Conservation (phyloP, 2,888 invertebrate genomes). For the Lampropteryx suffumata region DNA sequence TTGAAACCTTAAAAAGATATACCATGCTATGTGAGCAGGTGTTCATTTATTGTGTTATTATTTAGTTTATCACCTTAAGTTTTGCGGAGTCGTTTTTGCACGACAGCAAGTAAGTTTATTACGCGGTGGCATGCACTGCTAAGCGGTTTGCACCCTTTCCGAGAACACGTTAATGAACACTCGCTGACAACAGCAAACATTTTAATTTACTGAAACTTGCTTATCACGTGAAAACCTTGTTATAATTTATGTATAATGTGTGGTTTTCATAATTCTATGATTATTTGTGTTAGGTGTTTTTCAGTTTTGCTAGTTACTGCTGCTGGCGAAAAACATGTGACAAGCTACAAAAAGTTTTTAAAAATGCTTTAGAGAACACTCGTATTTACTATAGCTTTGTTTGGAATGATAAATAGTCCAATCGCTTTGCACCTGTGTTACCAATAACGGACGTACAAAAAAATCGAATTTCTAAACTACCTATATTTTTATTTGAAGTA, state of each 20-base stretch:
- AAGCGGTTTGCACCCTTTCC: constrained; percentile 22
- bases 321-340: too few relatives aligned
- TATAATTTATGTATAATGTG: neutral
- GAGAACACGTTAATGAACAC: constrained; percentile 22
- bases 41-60: neutral
- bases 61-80: constrained; percentile 12
- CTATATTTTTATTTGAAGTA: too few relatives aligned
- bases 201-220: constrained; percentile 20
- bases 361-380: neutral
- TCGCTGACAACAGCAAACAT: constrained; percentile 21
- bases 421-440: constrained; percentile 8
- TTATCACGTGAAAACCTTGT: constrained; percentile 15
- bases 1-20: too few relatives aligned
- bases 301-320: too few relatives aligned
- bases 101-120: constrained; percentile 20
- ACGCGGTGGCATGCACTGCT: constrained; percentile 21
- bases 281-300: too few relatives aligned
- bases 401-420: constrained; percentile 2
- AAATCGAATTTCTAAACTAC: neutral
- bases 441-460: neutral
- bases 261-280: too few relatives aligned
- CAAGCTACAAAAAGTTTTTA: neutral
- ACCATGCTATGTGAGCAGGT: too few relatives aligned
- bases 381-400: constrained; percentile 1
- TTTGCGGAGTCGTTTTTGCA: constrained; percentile 12